These are phyloP conservation scores for Protosalanx chinensis DNA, from an alignment of 2,797 vertebrate species.

Conservation along the genomic window DNA sequence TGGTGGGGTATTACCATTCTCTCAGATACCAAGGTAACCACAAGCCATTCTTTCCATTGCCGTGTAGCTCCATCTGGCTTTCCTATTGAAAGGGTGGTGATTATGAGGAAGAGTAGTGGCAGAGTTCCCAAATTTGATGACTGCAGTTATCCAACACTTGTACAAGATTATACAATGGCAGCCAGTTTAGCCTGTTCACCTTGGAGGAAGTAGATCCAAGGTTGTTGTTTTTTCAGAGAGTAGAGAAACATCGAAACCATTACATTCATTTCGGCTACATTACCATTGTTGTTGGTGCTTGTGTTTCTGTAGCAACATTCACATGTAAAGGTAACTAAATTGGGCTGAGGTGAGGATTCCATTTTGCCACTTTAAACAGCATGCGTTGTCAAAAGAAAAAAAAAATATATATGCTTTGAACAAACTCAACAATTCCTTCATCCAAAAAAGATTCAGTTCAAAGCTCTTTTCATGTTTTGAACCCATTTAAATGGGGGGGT, in stretches of 20 bases:
- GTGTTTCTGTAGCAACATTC: constrained; percentile 53
- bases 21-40: constrained; percentile 68
- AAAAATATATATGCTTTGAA: constrained; percentile 42
- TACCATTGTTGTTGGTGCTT: constrained; percentile 66
- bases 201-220: constrained; percentile 41
- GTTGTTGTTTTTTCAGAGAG: constrained; percentile 42
- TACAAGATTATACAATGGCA: constrained; percentile 13
- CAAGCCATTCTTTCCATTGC: constrained; percentile 65
- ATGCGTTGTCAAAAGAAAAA: constrained; percentile 44
- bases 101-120: constrained; percentile 54
- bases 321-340: constrained; percentile 56
- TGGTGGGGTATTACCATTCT: constrained; percentile 66
- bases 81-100: constrained; percentile 46
- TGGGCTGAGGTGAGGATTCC: constrained; percentile 51
- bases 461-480: constrained; percentile 69
- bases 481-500: constrained; percentile 61
- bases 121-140: constrained; percentile 53
- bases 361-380: constrained; percentile 28
- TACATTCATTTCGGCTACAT: constrained; percentile 51
- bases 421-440: constrained; percentile 57
- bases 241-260: constrained; percentile 24
- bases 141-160: constrained; percentile 35
- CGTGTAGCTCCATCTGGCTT: constrained; percentile 66
- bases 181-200: constrained; percentile 43
- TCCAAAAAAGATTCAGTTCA: constrained; percentile 63